Percentiles rank a stretch among this genome's conserved stretches.
phyloP scores from a whole-genome alignment of 2,113 vertebrate genomes.

The Acinonyx jubatus region DNA sequence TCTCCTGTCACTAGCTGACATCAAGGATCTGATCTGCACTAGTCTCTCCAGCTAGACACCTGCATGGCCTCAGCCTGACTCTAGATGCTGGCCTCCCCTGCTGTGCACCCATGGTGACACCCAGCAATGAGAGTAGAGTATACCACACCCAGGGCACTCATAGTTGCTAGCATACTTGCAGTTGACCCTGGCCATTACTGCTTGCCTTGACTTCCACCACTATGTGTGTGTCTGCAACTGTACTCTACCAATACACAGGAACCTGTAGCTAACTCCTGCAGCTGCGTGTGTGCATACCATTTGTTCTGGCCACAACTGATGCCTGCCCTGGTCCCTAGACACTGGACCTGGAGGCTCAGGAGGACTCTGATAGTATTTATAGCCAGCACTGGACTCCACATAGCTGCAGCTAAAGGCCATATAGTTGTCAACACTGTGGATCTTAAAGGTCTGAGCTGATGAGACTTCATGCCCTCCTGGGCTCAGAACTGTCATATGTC shows the following conservation, averaged over 20 bases:
- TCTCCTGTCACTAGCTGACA: neutral
- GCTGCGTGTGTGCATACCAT: neutral
- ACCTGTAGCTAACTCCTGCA: neutral
- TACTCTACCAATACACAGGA: neutral
- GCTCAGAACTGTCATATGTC: neutral
- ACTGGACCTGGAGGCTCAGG: neutral
- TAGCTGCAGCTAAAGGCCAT: neutral
- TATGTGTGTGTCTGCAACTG: neutral
- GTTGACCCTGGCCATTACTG: neutral
- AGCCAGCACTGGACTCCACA: neutral
- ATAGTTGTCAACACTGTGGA: neutral
- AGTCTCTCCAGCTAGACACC: neutral
- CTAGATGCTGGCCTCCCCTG: neutral
- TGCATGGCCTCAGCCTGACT: neutral
- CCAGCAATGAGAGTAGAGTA: neutral
- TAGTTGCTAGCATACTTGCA: neutral
- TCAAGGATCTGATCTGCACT: neutral
- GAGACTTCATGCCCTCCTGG: neutral
- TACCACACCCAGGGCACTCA: neutral
- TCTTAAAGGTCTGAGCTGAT: neutral
- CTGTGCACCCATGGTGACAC: neutral
- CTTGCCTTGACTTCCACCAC: neutral
- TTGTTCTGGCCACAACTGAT: neutral
- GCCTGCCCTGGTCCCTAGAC: neutral
- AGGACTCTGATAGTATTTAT: neutral